Conservation (phyloP, 2,113 vertebrate species). For the Psephotus haematonotus region DNA sequence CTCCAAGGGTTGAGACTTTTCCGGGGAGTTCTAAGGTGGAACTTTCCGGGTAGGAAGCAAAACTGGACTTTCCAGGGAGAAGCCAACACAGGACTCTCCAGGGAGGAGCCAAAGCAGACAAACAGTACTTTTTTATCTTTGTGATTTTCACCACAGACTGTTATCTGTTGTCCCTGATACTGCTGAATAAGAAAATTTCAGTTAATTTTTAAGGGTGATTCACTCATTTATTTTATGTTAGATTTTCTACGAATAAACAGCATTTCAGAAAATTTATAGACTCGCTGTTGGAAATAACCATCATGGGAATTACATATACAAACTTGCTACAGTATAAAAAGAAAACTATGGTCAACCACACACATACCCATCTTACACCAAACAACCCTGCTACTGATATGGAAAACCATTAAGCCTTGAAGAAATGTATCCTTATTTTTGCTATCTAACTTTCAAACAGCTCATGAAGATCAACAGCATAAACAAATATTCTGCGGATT, state of each 20-base stretch:
- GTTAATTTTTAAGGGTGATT: not conserved
- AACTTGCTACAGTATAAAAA: not conserved
- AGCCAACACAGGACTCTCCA: no score
- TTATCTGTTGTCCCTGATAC: no score
- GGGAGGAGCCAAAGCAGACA: no score
- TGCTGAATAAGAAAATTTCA: not conserved
- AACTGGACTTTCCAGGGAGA: no score
- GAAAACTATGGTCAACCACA: not conserved
- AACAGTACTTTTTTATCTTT: no score
- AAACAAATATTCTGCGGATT: not conserved
- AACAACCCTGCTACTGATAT: not conserved
- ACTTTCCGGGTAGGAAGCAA: no score
- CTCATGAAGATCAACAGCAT: not conserved
- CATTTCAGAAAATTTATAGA: conserved; percentile 2
- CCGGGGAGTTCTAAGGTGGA: no score
- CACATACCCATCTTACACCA: not conserved
- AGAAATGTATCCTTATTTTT: not conserved
- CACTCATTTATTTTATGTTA: not conserved
- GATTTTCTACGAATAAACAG: not conserved
- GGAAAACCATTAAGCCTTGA: not conserved
- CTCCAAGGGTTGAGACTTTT: no score
- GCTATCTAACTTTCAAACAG: not conserved
- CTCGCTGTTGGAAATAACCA: not conserved
- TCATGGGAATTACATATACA: not conserved
- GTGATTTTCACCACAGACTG: no score